Percentiles rank a stretch among this genome's conserved stretches.
Conservation (phyloP, 2,113 vertebrate species). For the Circaetus gallicus region DNA sequence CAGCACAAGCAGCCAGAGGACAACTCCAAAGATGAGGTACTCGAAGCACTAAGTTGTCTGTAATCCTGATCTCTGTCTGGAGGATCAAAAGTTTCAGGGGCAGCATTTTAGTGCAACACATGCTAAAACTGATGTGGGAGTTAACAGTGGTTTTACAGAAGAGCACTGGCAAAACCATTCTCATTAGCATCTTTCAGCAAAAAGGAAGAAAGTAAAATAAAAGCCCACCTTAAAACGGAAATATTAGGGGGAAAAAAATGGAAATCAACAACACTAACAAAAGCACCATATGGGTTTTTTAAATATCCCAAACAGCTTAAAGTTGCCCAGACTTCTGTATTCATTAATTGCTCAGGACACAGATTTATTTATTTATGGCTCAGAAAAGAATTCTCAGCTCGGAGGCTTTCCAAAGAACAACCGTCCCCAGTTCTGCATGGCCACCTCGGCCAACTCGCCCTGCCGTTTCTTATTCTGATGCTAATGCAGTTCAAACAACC, state of each 20-base stretch:
- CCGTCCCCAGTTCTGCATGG: slow-evolving; percentile 39
- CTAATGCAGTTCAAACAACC: slow-evolving; percentile 62
- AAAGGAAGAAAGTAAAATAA: not conserved
- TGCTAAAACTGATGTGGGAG: not conserved
- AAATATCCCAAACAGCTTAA: not conserved
- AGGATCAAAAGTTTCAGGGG: not conserved
- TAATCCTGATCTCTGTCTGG: not conserved
- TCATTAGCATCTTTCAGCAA: not conserved
- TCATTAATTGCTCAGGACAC: slow-evolving; percentile 1
- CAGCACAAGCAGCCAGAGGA: not conserved
- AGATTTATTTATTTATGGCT: slow-evolving; percentile 28
- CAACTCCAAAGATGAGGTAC: not conserved
- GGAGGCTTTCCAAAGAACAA: slow-evolving; percentile 23
- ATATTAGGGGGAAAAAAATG: rapidly evolving
- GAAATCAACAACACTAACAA: not conserved
- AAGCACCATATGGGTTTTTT: not conserved
- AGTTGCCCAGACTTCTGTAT: slow-evolving; percentile 7
- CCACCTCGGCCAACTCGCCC: not conserved
- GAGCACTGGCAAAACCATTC: not conserved
- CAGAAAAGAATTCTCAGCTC: slow-evolving; percentile 24
- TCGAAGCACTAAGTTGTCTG: not conserved
- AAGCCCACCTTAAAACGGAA: not conserved
- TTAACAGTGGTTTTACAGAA: not conserved
- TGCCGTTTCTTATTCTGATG: slow-evolving; percentile 51
- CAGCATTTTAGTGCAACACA: not conserved